Conservation (phyloP, 2,113 vertebrate genomes). For the Desmodus rotundus region DNA sequence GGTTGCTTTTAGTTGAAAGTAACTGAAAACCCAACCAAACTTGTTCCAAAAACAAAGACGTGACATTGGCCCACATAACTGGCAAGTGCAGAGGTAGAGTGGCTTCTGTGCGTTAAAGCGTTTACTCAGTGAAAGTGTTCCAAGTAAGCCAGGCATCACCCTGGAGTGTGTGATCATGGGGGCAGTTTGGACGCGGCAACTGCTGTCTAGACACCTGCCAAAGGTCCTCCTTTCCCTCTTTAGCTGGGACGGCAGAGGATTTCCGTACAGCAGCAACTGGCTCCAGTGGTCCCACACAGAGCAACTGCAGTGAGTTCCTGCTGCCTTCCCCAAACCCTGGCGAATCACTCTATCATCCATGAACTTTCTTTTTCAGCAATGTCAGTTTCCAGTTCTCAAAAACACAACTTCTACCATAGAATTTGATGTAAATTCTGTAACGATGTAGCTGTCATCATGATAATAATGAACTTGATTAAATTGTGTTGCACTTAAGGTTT, state of each 20-base stretch:
- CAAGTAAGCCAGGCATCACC: neutral
- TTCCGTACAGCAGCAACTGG: neutral
- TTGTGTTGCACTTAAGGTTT: neutral
- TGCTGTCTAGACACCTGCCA: neutral
- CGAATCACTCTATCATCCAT: neutral
- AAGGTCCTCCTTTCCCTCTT: neutral
- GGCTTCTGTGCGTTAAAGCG: neutral
- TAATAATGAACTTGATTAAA: neutral
- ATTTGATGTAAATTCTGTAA: neutral
- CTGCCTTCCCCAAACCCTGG: neutral
- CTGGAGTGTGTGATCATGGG: neutral
- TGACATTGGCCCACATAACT: no score
- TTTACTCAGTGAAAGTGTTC: neutral
- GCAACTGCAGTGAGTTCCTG: neutral
- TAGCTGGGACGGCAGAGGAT: neutral
- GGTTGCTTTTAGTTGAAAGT: neutral
- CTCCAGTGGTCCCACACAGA: neutral
- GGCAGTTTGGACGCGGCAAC: neutral
- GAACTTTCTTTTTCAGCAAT: neutral
- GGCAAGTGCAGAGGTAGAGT: neutral
- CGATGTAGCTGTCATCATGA: neutral
- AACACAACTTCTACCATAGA: neutral
- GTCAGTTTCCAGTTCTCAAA: neutral
- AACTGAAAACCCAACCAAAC: conserved; percentile 24
- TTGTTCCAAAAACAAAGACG: neutral